Percentiles rank a stretch among this genome's conserved stretches.
phyloP scores from a whole-genome alignment of 2,113 vertebrate genomes.

The Mohoua ochrocephala region DNA sequence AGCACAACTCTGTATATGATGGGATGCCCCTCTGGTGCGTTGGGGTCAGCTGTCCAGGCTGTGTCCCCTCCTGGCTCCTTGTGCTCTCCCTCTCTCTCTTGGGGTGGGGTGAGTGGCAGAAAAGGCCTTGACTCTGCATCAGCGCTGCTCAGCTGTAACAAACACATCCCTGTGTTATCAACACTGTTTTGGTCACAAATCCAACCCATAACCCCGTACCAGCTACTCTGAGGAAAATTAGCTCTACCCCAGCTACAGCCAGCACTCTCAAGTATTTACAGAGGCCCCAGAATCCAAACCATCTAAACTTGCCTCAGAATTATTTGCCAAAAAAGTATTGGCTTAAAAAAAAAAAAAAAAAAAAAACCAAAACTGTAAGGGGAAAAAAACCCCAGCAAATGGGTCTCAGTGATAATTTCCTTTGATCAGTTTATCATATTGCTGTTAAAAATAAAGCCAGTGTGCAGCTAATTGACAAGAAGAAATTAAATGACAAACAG shows the following conservation, averaged over 20 bases:
- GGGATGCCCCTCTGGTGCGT: accelerated
- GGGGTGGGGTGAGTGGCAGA: too few relatives aligned
- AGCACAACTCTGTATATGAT: accelerated
- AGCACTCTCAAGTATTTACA: not conserved
- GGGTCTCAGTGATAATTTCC: not conserved
- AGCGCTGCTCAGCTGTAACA: too few relatives aligned
- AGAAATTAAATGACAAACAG: not conserved
- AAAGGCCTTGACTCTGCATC: too few relatives aligned
- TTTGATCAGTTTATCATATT: not conserved
- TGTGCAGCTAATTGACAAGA: not conserved
- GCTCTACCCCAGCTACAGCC: not conserved
- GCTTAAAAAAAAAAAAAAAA: not conserved
- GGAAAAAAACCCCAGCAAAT: not conserved
- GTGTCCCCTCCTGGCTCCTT: too few relatives aligned
- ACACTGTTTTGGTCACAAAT: not conserved
- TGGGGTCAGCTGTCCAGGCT: not conserved
- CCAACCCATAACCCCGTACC: not conserved
- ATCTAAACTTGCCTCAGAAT: not conserved
- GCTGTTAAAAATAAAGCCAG: not conserved
- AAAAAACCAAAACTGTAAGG: accelerated
- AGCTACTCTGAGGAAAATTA: not conserved
- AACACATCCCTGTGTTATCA: not conserved
- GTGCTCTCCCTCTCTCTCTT: too few relatives aligned
- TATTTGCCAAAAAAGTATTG: not conserved
- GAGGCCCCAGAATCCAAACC: not conserved